A percentile compares a stretch with the other conserved stretches of the same genome.
phyloP scores from a whole-genome alignment of 2,113 vertebrate species.

The Otus sunia region DNA sequence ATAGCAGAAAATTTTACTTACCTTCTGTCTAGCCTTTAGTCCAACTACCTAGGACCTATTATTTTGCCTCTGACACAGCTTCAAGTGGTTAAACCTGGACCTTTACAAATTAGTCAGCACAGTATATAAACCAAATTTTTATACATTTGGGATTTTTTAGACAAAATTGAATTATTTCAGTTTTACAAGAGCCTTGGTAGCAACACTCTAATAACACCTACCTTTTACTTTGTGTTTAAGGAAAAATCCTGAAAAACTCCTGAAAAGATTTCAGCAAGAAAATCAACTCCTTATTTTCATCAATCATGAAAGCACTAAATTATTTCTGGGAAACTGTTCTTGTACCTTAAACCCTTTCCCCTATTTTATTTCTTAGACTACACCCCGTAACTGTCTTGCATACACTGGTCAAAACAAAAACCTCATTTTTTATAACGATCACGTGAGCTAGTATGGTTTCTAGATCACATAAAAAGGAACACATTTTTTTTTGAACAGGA shows the following conservation, averaged over 20 bases:
- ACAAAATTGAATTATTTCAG: neutral
- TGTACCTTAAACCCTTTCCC: neutral
- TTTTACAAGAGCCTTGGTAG: neutral
- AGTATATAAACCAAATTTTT: neutral
- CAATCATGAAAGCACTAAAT: neutral
- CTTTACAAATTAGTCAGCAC: neutral
- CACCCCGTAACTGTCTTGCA: neutral
- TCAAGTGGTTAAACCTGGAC: neutral
- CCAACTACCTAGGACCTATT: neutral
- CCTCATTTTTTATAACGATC: neutral
- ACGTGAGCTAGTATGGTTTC: neutral
- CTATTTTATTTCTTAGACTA: neutral
- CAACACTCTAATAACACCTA: neutral
- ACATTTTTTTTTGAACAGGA: neutral
- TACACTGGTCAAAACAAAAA: neutral
- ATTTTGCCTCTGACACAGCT: neutral
- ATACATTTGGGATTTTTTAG: neutral
- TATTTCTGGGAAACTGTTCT: neutral
- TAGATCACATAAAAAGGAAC: neutral
- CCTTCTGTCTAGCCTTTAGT: neutral
- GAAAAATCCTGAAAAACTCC: neutral
- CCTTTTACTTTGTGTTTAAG: neutral
- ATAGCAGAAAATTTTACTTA: neutral
- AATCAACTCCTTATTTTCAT: neutral
- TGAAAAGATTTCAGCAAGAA: neutral